Evolutionary conservation across 64 coral and sea anemone genomes (phyloP).

Genomic region (Montipora sp.): DNA sequence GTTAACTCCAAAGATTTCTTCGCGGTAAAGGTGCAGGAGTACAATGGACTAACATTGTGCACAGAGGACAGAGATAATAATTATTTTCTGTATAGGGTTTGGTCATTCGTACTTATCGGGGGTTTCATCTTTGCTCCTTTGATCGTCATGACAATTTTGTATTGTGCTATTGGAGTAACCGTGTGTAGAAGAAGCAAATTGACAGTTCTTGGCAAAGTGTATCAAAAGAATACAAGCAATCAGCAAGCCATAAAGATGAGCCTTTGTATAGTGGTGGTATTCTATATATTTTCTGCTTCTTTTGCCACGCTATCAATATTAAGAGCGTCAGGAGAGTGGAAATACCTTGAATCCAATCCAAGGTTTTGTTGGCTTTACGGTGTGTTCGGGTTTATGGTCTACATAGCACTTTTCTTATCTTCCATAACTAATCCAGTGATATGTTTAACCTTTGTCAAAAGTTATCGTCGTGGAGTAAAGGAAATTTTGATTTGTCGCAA

Average conservation of each 20-base stretch:
- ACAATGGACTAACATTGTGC: not conserved
- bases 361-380: not conserved
- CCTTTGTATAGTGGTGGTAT: not conserved
- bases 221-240: not conserved
- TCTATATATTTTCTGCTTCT: not conserved
- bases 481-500: not conserved
- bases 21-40: not conserved
- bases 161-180: not conserved
- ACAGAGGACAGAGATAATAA: not conserved
- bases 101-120: not conserved
- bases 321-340: too few species aligned
- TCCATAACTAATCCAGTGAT: not conserved
- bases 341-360: not conserved
- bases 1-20: slow-evolving; percentile 13
- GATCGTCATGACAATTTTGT: not conserved
- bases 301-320: not conserved
- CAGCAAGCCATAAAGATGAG: not conserved
- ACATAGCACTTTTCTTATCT: not conserved
- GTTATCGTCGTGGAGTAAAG: not conserved
- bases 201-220: not conserved
- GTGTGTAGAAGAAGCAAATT: not conserved
- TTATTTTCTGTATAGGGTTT: not conserved
- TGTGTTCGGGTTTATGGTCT: too few species aligned
- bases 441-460: not conserved
- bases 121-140: not conserved